These are phyloP conservation scores for Vidua chalybeata DNA, from an alignment of 2,113 vertebrate genomes.

Conservation along the genomic window DNA sequence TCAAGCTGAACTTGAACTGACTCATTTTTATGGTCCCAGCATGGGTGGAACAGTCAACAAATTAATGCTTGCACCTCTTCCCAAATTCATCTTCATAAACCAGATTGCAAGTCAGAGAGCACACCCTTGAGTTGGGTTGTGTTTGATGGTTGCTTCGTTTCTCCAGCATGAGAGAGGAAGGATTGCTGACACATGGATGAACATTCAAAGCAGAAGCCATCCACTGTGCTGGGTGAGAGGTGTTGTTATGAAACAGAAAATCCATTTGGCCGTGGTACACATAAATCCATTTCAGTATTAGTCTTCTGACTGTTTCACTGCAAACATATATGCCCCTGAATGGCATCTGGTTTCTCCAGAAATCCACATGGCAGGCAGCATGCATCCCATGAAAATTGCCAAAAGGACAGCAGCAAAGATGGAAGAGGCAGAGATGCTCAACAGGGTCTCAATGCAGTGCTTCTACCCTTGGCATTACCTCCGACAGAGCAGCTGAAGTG, in stretches of 20 bases:
- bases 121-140: neutral
- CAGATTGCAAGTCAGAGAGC: neutral
- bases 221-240: neutral
- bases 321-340: neutral
- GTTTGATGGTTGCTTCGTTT: neutral
- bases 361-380: neutral
- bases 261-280: neutral
- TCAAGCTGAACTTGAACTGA: neutral
- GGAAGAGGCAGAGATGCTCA: neutral
- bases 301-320: neutral
- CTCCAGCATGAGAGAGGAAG: neutral
- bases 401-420: neutral
- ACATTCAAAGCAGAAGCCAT: neutral
- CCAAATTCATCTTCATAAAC: neutral
- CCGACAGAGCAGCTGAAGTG: rapidly evolving
- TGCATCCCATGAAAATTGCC: neutral
- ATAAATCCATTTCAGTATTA: neutral
- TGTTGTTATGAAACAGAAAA: neutral
- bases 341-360: neutral
- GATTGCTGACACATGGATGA: neutral
- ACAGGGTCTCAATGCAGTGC: neutral
- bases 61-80: neutral
- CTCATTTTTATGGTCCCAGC: neutral
- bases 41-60: neutral
- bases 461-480: neutral